A percentile compares a stretch with the other conserved stretches of the same genome.
These are phyloP conservation scores for Grantiella picta DNA, from an alignment of 2,113 vertebrate genomes.

Conservation along the genomic window DNA sequence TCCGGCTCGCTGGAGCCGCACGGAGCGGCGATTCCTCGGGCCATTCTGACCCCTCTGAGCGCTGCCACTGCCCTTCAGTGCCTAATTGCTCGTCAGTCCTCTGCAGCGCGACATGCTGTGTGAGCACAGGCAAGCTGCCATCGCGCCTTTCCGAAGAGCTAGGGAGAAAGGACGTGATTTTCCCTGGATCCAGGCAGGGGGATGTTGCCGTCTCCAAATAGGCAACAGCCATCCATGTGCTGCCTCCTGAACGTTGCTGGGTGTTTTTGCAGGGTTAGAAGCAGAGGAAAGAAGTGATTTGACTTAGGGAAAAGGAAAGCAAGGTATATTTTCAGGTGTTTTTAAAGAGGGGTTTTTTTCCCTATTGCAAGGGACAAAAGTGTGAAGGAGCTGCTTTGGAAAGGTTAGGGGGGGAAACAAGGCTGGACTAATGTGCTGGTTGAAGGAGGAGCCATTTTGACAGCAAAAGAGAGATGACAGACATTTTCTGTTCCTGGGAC, in stretches of 20 bases:
- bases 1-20: accelerated
- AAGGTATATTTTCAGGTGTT: background rate
- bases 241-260: background rate
- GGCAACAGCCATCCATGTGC: accelerated
- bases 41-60: accelerated
- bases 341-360: background rate
- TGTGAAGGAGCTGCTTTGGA: background rate
- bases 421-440: background rate
- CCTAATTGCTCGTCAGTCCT: accelerated
- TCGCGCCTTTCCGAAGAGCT: background rate
- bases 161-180: accelerated
- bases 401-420: background rate
- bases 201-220: accelerated
- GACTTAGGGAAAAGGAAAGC: background rate
- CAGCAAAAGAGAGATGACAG: background rate
- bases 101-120: background rate
- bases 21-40: background rate
- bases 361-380: background rate
- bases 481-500: background rate
- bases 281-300: background rate
- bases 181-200: background rate
- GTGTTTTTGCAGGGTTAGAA: background rate
- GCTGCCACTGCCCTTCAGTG: accelerated
- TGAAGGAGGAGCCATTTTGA: background rate
- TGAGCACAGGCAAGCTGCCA: background rate